Base-by-base conservation (phyloP, 2,113 vertebrate species). In the Progne subis region DNA sequence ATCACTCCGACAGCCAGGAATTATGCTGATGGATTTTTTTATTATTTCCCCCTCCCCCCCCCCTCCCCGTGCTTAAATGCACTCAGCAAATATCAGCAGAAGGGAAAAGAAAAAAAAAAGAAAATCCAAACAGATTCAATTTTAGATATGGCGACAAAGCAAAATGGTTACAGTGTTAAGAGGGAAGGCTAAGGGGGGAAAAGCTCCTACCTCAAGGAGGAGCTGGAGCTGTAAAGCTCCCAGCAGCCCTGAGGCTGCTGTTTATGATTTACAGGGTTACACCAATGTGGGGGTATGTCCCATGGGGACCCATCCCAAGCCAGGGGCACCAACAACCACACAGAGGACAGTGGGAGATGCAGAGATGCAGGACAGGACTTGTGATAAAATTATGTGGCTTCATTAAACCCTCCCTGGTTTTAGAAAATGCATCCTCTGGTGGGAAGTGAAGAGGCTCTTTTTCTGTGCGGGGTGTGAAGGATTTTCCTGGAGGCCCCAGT, bases 111-210 rank as follows among this genome's bases (percentile, higher is more conserved):
- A 31, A 52, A 79, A 55, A 9, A 32, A 55, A 32, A 81, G 87
- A 92, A 94, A 92, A 95, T 72, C 77, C 34, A 3, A 93, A 44
- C 75, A 84, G 93, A 96, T 97, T 95, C 76, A 84, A 96, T 97
- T 96, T 95, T 78, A 95, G 95, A 97, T 92, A 94, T 7, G 55
- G 86, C 12, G 1, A 86, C 77, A 52, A 60, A 64, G 88, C 56
- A 95, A 94, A 96, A 92, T 65, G 86, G 88, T 76, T 94, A 69
- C 44, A 26, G 50, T 9, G 83, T 61, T 34, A 67, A 68, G 69
- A 86, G 41, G 69, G 88, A 63, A 63, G 76, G 63, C 49, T 52
- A 46, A 47, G 6, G 5, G 46, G 25, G 39, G 3, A 50, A 82
- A 84, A 0, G 24, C 46, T 80, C 44, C 65, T n/a, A 46, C 10